These are phyloP conservation scores for Albula glossodonta DNA, from an alignment of 2,113 vertebrate genomes.

Conservation along the genomic window DNA sequence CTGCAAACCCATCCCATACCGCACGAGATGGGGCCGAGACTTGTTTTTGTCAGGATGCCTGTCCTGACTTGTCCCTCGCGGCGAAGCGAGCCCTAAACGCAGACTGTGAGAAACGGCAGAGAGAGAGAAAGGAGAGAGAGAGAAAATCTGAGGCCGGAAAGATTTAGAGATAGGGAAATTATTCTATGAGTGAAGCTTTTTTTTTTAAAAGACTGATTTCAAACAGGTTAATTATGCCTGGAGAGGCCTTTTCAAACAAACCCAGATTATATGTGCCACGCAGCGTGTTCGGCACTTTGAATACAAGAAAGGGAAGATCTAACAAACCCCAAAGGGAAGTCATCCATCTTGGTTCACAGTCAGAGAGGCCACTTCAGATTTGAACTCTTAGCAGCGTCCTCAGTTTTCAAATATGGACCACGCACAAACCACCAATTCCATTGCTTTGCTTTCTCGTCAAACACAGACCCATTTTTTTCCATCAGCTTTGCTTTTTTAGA, in stretches of 20 bases:
- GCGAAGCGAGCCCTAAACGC: conserved; percentile 74
- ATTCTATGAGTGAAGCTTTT: conserved; percentile 38
- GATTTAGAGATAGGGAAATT: conserved; percentile 36
- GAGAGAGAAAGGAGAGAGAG: conserved; percentile 39
- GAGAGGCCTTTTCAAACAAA: conserved; percentile 18
- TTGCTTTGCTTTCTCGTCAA: conserved; percentile 2
- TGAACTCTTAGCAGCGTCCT: conserved; percentile 22
- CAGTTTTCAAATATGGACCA: background rate
- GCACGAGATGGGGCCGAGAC: conserved; percentile 88
- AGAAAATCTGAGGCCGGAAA: conserved; percentile 51
- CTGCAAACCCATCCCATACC: conserved; percentile 90
- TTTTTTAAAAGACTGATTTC: conserved; percentile 37
- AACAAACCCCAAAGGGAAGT: conserved; percentile 29
- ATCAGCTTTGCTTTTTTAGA: background rate
- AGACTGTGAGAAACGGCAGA: conserved; percentile 59
- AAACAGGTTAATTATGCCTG: conserved; percentile 32
- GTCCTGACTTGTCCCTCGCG: conserved; percentile 80
- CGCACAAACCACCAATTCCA: background rate
- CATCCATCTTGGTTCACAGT: conserved; percentile 26
- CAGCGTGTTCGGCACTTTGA: conserved; percentile 4
- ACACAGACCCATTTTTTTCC: background rate
- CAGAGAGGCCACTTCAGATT: conserved; percentile 15
- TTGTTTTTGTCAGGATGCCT: conserved; percentile 90
- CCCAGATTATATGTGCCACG: conserved; percentile 20
- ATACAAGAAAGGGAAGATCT: conserved; percentile 2